Conservation (phyloP, 2,113 vertebrate genomes). For the Equus quagga region DNA sequence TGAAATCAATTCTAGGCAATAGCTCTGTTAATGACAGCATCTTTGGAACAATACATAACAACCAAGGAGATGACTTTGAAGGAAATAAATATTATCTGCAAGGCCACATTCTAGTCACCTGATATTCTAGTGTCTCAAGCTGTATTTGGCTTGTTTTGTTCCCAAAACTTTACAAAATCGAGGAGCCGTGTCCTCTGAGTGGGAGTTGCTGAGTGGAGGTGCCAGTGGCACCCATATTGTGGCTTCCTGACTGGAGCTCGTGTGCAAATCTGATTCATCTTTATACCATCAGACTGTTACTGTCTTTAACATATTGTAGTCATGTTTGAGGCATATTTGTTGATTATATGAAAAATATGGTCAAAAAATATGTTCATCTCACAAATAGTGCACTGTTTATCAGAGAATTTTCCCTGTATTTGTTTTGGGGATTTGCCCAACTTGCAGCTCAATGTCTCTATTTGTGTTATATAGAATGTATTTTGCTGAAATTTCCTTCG, state of each 20-base stretch:
- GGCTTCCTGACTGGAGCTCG: background rate
- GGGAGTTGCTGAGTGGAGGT: background rate
- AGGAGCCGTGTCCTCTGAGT: rapidly evolving
- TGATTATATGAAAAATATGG: background rate
- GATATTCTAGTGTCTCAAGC: background rate
- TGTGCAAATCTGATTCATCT: background rate
- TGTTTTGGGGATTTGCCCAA: background rate
- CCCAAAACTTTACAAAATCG: background rate
- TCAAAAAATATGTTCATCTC: background rate
- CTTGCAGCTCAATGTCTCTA: background rate
- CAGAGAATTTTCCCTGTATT: background rate
- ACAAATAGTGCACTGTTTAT: background rate
- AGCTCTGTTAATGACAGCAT: background rate
- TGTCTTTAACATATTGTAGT: background rate
- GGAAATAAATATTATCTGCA: background rate
- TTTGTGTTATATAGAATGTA: background rate
- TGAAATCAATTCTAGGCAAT: background rate
- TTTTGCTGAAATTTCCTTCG: background rate
- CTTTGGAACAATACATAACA: background rate
- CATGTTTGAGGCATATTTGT: background rate
- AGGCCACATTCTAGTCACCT: background rate
- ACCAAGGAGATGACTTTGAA: background rate
- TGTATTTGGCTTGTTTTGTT: background rate
- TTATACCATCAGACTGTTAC: no score
- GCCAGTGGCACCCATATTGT: no score